Percentiles rank a stretch among this genome's conserved stretches.
Conservation (phyloP, 2,888 invertebrate genomes). For the Subacronicta megacephala region DNA sequence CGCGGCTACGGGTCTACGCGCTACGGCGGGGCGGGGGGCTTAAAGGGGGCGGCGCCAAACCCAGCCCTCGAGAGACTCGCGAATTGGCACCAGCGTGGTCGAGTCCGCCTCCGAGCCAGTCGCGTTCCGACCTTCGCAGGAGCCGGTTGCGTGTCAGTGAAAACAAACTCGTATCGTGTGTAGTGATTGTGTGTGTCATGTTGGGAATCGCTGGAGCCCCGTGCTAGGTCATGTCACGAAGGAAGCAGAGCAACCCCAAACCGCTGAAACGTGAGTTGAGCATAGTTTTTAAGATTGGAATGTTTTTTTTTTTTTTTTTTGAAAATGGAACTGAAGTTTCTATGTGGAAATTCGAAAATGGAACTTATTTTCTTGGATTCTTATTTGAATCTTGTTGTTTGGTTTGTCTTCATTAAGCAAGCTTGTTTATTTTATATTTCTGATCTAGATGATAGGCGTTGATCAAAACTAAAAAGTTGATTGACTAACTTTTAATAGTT, state of each 20-base stretch:
- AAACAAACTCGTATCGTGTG: constrained; percentile 62
- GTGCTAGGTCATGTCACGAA: constrained; percentile 94
- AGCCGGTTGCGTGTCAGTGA: constrained; percentile 61
- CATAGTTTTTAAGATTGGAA: constrained; percentile 1
- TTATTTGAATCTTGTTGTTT: constrained; percentile 28
- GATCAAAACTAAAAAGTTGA: not conserved
- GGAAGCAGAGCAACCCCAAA: constrained; percentile 98
- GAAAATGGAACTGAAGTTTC: not conserved
- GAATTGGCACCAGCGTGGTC: constrained; percentile 66
- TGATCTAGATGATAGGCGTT: constrained; percentile 4
- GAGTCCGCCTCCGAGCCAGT: constrained; percentile 70
- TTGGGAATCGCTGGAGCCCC: constrained; percentile 72
- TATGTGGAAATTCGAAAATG: constrained; percentile 8
- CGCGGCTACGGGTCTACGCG: constrained; percentile 60
- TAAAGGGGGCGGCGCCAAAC: constrained; percentile 70
- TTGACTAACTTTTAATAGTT: constrained; percentile 21
- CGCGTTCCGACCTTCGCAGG: constrained; percentile 66
- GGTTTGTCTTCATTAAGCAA: not conserved
- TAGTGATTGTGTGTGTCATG: constrained; percentile 77
- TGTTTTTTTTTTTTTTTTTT: not conserved
- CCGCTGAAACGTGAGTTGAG: constrained; percentile 96
- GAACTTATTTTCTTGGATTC: constrained; percentile 27
- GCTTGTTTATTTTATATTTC: constrained; percentile 5
- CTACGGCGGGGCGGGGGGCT: constrained; percentile 59
- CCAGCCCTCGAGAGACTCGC: constrained; percentile 64